Conservation (phyloP, 2,113 vertebrate species). For the Coptodon bakossiorum region DNA sequence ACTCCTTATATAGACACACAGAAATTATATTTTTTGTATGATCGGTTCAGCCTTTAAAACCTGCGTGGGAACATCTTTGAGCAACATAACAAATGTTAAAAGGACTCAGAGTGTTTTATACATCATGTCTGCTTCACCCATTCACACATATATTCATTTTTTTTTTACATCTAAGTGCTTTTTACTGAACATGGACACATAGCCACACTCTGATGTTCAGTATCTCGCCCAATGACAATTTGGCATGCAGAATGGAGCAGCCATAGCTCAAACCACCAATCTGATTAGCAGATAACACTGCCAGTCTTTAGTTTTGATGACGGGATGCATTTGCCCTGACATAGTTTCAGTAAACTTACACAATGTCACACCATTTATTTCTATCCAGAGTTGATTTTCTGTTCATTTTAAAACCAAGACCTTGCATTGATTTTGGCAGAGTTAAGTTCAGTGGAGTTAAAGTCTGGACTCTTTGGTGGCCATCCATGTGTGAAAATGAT, state of each 20-base stretch:
- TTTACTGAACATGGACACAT: background rate
- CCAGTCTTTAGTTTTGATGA: background rate
- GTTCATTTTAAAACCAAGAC: background rate
- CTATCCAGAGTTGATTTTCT: background rate
- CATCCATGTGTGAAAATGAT: background rate
- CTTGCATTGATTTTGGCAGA: background rate
- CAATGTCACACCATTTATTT: background rate
- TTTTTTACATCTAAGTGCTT: background rate
- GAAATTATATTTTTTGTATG: background rate
- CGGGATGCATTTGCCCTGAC: background rate
- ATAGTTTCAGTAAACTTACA: background rate
- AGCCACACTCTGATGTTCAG: background rate
- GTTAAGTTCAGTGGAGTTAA: background rate
- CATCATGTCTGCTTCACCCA: background rate
- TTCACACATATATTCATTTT: background rate
- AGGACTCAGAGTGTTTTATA: background rate
- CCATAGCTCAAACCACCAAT: background rate
- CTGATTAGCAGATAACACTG: background rate
- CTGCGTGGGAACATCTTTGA: background rate
- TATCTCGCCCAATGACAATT: background rate
- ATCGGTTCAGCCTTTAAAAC: background rate
- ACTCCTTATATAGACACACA: background rate
- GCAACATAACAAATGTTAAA: background rate
- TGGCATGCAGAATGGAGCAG: background rate
- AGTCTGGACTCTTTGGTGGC: background rate